Evolutionary conservation across 1,140 invertebrate species (phyloP).

Genomic region (Gryllus bimaculatus): DNA sequence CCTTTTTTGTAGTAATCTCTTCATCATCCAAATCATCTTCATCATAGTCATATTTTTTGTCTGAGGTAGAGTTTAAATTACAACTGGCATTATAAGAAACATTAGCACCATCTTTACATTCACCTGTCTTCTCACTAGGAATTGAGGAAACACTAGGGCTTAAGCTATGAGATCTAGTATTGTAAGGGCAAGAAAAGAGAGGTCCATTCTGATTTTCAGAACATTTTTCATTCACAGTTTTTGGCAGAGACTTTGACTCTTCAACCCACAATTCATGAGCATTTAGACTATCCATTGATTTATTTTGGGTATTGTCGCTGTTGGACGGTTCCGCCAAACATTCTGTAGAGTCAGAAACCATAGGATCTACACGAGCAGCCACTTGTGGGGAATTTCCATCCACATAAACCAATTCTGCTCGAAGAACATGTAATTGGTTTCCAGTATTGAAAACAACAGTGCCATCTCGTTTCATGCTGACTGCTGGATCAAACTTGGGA

Average conservation of each 20-base stretch:
- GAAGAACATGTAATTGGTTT: conserved; percentile 56
- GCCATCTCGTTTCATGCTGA: conserved; percentile 52
- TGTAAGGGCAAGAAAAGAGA: neutral
- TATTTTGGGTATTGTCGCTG: neutral
- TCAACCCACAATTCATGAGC: neutral
- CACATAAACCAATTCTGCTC: conserved; percentile 39
- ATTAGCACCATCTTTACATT: conserved; percentile 10
- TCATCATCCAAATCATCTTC: conserved; percentile 16
- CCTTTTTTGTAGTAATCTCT: no score
- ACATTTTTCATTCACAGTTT: neutral
- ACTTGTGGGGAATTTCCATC: conserved; percentile 7
- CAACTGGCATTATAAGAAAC: neutral
- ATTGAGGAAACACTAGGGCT: neutral
- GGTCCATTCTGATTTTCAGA: neutral
- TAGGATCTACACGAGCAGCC: neutral
- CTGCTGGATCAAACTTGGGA: conserved; percentile 49
- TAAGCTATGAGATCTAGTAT: neutral
- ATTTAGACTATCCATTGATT: neutral
- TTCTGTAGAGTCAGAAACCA: neutral
- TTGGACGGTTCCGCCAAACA: neutral
- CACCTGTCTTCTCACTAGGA: neutral
- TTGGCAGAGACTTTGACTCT: neutral
- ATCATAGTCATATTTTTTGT: conserved; percentile 10
- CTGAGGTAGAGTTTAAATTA: conserved; percentile 12
- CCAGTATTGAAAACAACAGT: conserved; percentile 60